Base-by-base conservation (phyloP, 2,797 vertebrate species). In the Chelon auratus region DNA sequence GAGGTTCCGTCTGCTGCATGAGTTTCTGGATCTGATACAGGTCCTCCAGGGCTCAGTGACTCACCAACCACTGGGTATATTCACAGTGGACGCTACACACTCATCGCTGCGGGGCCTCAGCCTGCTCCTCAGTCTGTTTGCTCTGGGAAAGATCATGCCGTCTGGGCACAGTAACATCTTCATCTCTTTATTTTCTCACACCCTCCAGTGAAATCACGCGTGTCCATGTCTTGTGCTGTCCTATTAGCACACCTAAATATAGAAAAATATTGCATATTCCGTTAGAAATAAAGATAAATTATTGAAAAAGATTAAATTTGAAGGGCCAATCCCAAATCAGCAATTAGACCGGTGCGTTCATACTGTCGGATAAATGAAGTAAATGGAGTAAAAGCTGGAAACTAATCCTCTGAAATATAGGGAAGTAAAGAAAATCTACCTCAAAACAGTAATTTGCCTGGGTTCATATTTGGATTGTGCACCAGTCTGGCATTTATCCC, bases 11-110 rank as follows among this genome's bases (percentile, higher is more conserved):
- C 62, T 81, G 77, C 63, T 40, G 62, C 56, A 57, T 69, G 71
- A 58, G 53, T 82, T 76, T 77, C 72, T 79, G 65, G 65, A 67
- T 82, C 72, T 69, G 68, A 59, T 62, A 33, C 72, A 60, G 70
- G 62, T 56, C 62, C 68, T 72, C 72, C 40, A 64, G 42, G 50
- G 60, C 61, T 68, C 65, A 18, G 63, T 85, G 85, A 88, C 80
- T 88, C 85, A 87, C 71, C 66, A 68, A 78, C 65, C 45, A 53
- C 81, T 88, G 81, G 86, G 8, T 45, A 76, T 74, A 76, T 74
- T 77, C 52, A 86, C 72, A 59, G 71, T 65, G 65, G 58, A 84
- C 68, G n/a, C 59, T 53, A 78, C 24, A 73, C 72, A 82, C 69
- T 77, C 64, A 68, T 60, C 50, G 66, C 63, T 50, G 22, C 22